Evolutionary conservation across 2,888 invertebrate species (phyloP), one percentile per base, ranked within the genome.

Genomic region (Cremastinae sp.): DNA sequence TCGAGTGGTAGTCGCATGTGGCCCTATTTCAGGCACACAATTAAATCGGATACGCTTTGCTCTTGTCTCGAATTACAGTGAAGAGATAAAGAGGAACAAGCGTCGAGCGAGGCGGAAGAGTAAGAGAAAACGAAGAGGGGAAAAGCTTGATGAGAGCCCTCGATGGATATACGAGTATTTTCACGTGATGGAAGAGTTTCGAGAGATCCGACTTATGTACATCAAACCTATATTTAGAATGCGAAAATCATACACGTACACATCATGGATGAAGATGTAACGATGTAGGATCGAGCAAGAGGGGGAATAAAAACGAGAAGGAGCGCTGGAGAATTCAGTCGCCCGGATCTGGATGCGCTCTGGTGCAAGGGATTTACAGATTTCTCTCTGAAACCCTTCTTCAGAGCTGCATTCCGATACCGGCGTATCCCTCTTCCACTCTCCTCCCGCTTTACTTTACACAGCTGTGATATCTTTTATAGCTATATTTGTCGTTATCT

Each of bases 361-460:
- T 43, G 62, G 62, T 69, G 51, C 51, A 43, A 16, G 62, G 69
- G 59, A 76, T 76, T 76, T 69, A 59, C 59, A 76, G 76, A 65
- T 76, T 76, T 68, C 49, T 68, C 49, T 35, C 10, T 59, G 64
- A 58, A 68, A 20, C 45, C 64, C 45, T 58, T 20, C 18, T 47
- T 49, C 28, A 9, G n/a, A 12, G 35, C 14, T 58, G 56, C 47
- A 43, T 68, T 16, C 5, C 28, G 16, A 37, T 51, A 69, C 28
- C 37, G 20, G 51, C 39, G 14, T 37, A 55, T 10, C 9, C 49
- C 20, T 20, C 18, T 8, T 14, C 49, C 2, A 7, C 28, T 8
- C 12, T 28, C 4, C 12, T n/a, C 56, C 35, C 20, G n/a, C 49
- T 49, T 9, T 9, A 4, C 16, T 2, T 0, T 9, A 14, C 49